Percentiles rank a stretch among this genome's conserved stretches.
Evolutionary conservation across 2,113 vertebrate genomes (phyloP).

Genomic region (Xyrauchen texanus): DNA sequence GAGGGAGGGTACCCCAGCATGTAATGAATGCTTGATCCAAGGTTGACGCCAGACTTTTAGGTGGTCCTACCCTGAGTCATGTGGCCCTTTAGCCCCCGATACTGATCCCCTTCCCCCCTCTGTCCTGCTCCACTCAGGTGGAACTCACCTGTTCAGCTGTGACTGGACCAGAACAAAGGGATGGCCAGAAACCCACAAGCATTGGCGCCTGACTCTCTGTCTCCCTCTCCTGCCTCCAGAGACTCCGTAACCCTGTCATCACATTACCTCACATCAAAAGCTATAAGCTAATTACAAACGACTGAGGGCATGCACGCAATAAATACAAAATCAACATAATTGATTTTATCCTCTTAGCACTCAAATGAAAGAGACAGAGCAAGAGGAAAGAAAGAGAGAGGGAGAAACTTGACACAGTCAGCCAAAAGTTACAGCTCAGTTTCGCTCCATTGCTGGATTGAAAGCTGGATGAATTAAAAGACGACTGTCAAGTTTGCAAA

Average conservation of each 20-base stretch:
- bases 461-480: slow-evolving; percentile 81
- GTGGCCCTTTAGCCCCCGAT: slow-evolving; percentile 50
- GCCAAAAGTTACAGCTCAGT: slow-evolving; percentile 72
- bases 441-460: slow-evolving; percentile 72
- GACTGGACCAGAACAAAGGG: slow-evolving; percentile 53
- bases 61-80: slow-evolving; percentile 69
- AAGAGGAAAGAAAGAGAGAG: slow-evolving; percentile 55
- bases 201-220: slow-evolving; percentile 48
- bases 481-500: slow-evolving; percentile 69
- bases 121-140: slow-evolving; percentile 72
- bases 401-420: slow-evolving; percentile 77
- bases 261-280: slow-evolving; percentile 80
- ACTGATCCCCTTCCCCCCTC: slow-evolving; percentile 67
- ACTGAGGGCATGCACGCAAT: slow-evolving; percentile 71
- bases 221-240: slow-evolving; percentile 54
- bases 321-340: slow-evolving; percentile 79
- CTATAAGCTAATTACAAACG: slow-evolving; percentile 82
- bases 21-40: slow-evolving; percentile 71
- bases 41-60: slow-evolving; percentile 68
- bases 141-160: slow-evolving; percentile 62
- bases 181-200: slow-evolving; percentile 48
- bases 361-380: slow-evolving; percentile 44
- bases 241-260: slow-evolving; percentile 59
- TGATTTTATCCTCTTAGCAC: slow-evolving; percentile 82
- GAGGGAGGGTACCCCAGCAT: slow-evolving; percentile 58